Conservation (phyloP, 2,113 vertebrate species). For the Elephantulus edwardii region DNA sequence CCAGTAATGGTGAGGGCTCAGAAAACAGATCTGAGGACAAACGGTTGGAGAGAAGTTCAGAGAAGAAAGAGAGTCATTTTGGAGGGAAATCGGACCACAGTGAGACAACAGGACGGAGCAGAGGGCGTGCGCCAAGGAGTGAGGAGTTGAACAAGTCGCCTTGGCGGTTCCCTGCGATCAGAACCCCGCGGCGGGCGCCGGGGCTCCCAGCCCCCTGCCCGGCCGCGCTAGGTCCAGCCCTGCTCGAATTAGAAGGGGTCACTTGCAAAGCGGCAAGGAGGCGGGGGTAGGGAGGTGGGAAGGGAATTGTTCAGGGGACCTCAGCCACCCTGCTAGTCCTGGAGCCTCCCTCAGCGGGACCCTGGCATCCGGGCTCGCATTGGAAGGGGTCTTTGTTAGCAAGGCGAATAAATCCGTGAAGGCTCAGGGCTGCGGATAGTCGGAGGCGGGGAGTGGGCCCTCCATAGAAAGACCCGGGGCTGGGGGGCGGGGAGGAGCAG, state of each 20-base stretch:
- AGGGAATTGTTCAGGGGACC: neutral
- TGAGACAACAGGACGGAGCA: neutral
- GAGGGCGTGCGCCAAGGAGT: neutral
- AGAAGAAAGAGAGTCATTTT: neutral
- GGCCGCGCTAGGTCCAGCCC: neutral
- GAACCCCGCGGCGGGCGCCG: neutral
- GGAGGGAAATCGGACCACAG: neutral
- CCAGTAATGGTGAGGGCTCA: neutral
- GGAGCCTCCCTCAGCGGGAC: neutral
- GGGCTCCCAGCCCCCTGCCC: neutral
- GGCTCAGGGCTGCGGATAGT: neutral
- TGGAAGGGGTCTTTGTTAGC: neutral
- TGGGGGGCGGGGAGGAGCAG: neutral
- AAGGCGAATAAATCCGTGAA: neutral
- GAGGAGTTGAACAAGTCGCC: fast-evolving
- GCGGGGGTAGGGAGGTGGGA: neutral
- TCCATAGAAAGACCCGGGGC: neutral
- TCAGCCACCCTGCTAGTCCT: neutral
- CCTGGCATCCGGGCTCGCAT: neutral
- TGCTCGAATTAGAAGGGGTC: neutral
- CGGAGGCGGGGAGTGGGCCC: neutral
- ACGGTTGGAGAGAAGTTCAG: neutral
- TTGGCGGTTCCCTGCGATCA: neutral
- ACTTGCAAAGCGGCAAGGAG: neutral
- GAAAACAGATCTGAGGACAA: neutral